Percentiles rank a stretch among this genome's conserved stretches.
These are phyloP conservation scores for Acanthurus lineatus DNA, from an alignment of 2,797 vertebrate genomes.

Conservation along the genomic window DNA sequence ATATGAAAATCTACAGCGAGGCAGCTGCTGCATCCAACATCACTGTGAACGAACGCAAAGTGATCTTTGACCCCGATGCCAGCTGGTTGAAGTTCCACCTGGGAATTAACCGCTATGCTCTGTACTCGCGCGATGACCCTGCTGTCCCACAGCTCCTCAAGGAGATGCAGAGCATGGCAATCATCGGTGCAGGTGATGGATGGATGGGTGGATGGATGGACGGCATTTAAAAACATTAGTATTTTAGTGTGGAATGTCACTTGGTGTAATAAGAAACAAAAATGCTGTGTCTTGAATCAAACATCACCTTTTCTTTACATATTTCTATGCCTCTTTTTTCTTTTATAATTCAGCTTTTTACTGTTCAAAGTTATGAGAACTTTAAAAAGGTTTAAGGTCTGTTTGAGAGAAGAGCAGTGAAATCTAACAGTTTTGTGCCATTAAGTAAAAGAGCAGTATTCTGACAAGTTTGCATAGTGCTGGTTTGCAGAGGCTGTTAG, in stretches of 20 bases:
- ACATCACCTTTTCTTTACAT: not conserved
- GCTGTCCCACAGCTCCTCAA: slow-evolving; percentile 83
- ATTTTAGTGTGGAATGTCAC: not conserved
- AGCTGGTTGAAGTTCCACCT: slow-evolving; percentile 95
- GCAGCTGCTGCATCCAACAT: slow-evolving; percentile 78
- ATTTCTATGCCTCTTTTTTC: not conserved
- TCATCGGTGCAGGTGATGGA: slow-evolving; percentile 88
- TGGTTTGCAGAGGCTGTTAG: not conserved
- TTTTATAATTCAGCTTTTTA: too few species aligned
- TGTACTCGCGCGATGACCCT: slow-evolving; percentile 89
- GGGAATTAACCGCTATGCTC: slow-evolving; percentile 90
- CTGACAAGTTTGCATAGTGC: not conserved
- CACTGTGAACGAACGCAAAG: slow-evolving; percentile 71
- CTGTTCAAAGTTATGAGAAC: too few species aligned
- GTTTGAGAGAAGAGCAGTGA: too few species aligned
- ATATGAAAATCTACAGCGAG: slow-evolving; percentile 81
- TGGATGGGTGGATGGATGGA: slow-evolving; percentile 10
- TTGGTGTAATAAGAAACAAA: not conserved
- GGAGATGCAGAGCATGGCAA: slow-evolving; percentile 84
- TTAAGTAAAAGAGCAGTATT: slow-evolving; percentile 2
- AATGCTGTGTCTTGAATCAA: not conserved
- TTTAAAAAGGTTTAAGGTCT: too few species aligned
- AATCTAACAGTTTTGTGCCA: not conserved
- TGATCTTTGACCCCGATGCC: slow-evolving; percentile 84
- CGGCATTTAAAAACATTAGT: slow-evolving; percentile 1